These are phyloP conservation scores for Oligia fasciuncula DNA, from an alignment of 2,888 invertebrate genomes.

Conservation along the genomic window DNA sequence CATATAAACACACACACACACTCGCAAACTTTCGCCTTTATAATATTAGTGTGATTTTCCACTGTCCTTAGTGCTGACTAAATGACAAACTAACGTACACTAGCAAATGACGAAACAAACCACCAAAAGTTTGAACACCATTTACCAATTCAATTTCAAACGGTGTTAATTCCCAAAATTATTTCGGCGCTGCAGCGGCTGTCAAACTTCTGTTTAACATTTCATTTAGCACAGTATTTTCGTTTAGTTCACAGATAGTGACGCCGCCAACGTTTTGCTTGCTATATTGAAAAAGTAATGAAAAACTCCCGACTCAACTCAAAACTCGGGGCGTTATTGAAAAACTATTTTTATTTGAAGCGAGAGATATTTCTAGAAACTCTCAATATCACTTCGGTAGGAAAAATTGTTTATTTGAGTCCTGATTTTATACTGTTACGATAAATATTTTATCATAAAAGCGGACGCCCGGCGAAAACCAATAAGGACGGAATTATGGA, in stretches of 20 bases:
- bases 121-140: slow-evolving; percentile 16
- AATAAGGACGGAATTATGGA: slow-evolving; percentile 23
- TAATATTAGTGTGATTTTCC: too few relatives aligned
- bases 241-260: slow-evolving; percentile 62
- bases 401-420: slow-evolving; percentile 52
- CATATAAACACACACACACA: too few relatives aligned
- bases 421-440: slow-evolving; percentile 26
- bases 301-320: slow-evolving; percentile 73
- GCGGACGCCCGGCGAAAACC: neutral
- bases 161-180: slow-evolving; percentile 26
- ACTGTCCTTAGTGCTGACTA: neutral
- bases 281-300: slow-evolving; percentile 81
- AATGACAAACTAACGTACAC: neutral
- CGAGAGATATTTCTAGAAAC: slow-evolving; percentile 67
- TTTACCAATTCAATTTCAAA: slow-evolving; percentile 6
- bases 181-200: slow-evolving; percentile 36
- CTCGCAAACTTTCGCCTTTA: too few relatives aligned
- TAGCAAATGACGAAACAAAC: neutral
- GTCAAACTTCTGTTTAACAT: slow-evolving; percentile 55
- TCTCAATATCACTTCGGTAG: slow-evolving; percentile 65
- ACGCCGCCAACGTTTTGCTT: slow-evolving; percentile 64
- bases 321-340: slow-evolving; percentile 79
- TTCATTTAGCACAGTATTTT: slow-evolving; percentile 62
- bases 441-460: slow-evolving; percentile 38
- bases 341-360: slow-evolving; percentile 80